Evolutionary conservation across 1,140 invertebrate species (phyloP), one percentile per base, ranked within the genome.

Genomic region (Scaptomyza hsui): DNA sequence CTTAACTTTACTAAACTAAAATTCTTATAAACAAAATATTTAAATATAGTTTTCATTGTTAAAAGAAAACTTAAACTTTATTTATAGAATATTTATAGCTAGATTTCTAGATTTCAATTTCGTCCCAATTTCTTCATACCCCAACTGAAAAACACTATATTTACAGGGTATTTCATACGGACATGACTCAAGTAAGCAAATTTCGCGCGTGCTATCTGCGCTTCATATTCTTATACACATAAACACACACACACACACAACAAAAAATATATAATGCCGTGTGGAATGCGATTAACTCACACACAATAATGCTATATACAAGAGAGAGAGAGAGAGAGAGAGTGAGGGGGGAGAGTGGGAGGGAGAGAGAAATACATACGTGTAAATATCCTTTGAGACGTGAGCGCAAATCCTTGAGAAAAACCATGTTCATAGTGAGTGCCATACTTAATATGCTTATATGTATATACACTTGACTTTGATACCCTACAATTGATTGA

Each of bases 371-470:
- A 37, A 69, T 89, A 91, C 89, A 72, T 91, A 91, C 90, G 61
- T 91, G 90, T 32, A 91, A 59, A 79, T 91, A 90, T 89, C 89
- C 90, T 76, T 89, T 86, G 45, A 91, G 89, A 62, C 90, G 86
- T 42, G 90, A 80, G 32, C 86, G 88, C 56, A 91, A 62, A 75
- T 91, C 90, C 90, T 91, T 91, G 51, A 91, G 67, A 21, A 91
- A 91, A 13, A 91, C 90, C 90, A 91, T 91, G 45, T 91, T 91
- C 88, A 91, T 89, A 37, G 90, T 81, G 45, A 91, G 44, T 24
- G 90, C 86, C 90, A 91, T 24, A 7, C 26, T 53, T 37, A 37
- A 37, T 37, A 37, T 37, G n/a, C 32, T n/a, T n/a, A n/a, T 4
- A 29, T 9, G 6, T 9, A 29, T 29, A 63, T 15, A 52, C 32